A percentile compares a stretch with the other conserved stretches of the same genome.
Conservation (phyloP, 2,113 vertebrate species). For the Stegastes partitus region DNA sequence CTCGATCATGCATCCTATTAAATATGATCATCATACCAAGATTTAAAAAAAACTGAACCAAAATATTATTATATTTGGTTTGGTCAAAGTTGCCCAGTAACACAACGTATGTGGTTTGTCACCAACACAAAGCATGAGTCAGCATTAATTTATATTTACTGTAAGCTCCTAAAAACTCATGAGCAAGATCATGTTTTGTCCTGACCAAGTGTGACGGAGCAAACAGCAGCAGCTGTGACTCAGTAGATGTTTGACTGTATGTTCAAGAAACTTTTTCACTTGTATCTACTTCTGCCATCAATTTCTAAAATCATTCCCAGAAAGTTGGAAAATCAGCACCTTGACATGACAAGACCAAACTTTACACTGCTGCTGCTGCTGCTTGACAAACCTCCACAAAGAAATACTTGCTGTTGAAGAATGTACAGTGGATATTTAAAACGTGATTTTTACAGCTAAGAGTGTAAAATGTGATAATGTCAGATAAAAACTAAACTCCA, state of each 20-base stretch:
- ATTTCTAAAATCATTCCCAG: background rate
- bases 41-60: too few relatives aligned
- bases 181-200: background rate
- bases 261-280: conserved; percentile 15
- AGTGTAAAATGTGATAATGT: conserved; percentile 33
- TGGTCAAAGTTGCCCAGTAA: too few relatives aligned
- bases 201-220: background rate
- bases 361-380: background rate
- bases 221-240: conserved; percentile 16
- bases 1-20: too few relatives aligned
- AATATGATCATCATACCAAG: too few relatives aligned
- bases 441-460: conserved; percentile 28
- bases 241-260: conserved; percentile 8
- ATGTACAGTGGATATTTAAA: conserved; percentile 37
- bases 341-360: conserved; percentile 15
- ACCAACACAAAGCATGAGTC: background rate
- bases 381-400: background rate
- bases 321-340: background rate
- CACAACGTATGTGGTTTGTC: too few relatives aligned
- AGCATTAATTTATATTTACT: background rate
- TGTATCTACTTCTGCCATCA: conserved; percentile 1
- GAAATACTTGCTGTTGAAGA: background rate
- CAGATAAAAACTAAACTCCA: conserved; percentile 16
- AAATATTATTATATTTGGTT: too few relatives aligned
- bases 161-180: background rate